Evolutionary conservation across 2,888 invertebrate genomes (phyloP).

Genomic region (Apomyelois bistriatella): DNA sequence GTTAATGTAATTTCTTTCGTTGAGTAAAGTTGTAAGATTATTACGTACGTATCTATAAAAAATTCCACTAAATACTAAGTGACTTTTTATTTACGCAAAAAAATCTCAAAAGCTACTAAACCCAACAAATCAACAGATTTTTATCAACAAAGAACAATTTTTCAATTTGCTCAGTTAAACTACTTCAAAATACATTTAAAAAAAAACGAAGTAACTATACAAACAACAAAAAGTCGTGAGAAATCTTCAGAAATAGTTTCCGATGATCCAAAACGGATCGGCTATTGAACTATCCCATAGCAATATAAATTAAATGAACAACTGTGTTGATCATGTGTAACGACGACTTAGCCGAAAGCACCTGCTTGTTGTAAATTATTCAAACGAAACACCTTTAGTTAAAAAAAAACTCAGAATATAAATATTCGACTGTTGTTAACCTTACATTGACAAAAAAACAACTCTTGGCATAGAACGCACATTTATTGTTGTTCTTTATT

Average conservation of each 20-base stretch:
- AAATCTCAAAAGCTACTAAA: too few species aligned
- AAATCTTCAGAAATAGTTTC: slow-evolving; percentile 1
- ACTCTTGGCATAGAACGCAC: not conserved
- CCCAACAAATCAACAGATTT: too few species aligned
- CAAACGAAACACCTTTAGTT: slow-evolving; percentile 12
- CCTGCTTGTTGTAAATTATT: slow-evolving; percentile 14
- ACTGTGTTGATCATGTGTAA: slow-evolving; percentile 7
- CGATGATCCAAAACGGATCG: slow-evolving; percentile 5
- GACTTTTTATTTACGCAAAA: too few species aligned
- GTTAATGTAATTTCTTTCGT: too few species aligned
- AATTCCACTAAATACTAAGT: too few species aligned
- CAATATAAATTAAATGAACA: slow-evolving; percentile 7
- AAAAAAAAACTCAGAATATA: slow-evolving; percentile 3
- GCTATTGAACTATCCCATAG: slow-evolving; percentile 9
- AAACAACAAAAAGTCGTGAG: slow-evolving; percentile 1
- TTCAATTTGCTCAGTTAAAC: not conserved
- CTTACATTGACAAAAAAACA: not conserved
- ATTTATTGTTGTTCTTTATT: too few species aligned
- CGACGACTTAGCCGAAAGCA: slow-evolving; percentile 10
- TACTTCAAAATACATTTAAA: not conserved
- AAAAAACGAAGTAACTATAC: not conserved
- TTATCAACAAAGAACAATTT: too few species aligned
- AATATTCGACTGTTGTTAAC: not conserved
- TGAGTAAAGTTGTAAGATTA: too few species aligned
- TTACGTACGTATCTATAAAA: too few species aligned